phyloP scores from a whole-genome alignment of 2,113 vertebrate species.

The Dromas ardeola region DNA sequence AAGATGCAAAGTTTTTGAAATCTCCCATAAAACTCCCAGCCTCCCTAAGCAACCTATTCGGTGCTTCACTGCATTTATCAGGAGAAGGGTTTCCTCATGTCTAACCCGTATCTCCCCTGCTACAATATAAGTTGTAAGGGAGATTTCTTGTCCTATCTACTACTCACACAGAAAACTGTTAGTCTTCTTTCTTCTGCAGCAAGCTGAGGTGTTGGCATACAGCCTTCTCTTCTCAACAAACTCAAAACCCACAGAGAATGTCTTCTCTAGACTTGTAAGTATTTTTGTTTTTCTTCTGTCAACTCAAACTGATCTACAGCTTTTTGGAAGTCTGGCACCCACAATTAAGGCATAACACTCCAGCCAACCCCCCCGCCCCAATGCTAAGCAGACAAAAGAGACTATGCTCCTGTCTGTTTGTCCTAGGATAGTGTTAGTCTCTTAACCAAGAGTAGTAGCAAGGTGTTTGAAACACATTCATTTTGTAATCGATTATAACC shows the following conservation, averaged over 20 bases:
- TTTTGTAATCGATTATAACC: not conserved
- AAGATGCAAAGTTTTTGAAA: not conserved
- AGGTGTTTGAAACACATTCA: not conserved
- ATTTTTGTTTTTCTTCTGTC: not conserved
- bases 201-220: not conserved
- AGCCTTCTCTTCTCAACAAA: not conserved
- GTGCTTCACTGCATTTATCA: not conserved
- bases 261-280: not conserved
- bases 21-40: not conserved
- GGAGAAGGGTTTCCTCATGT: not conserved
- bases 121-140: not conserved
- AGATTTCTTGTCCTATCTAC: not conserved
- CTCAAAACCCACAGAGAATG: not conserved
- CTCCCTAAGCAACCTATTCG: not conserved
- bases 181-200: not conserved
- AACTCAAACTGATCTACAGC: not conserved
- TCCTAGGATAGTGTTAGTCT: not conserved
- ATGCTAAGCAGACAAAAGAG: not conserved
- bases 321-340: not conserved
- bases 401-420: accelerated
- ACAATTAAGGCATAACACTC: not conserved
- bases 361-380: not conserved
- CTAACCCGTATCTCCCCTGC: not conserved
- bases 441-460: not conserved
- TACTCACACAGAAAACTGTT: not conserved